Conservation (phyloP, 2,797 vertebrate genomes). For the Hydrophis major region DNA sequence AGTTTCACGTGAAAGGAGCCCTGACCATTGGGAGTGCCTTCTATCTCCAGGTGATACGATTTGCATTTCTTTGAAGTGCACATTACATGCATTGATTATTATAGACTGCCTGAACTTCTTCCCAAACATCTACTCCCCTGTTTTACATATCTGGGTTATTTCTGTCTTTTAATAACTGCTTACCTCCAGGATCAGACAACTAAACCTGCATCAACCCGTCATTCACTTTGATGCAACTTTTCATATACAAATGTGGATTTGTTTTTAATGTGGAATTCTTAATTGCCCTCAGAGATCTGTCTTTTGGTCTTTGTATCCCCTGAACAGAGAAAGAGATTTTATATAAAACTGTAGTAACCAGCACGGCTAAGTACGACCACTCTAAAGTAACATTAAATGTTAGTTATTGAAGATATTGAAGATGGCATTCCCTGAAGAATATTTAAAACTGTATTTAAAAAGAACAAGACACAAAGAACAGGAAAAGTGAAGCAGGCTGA, state of each 20-base stretch:
- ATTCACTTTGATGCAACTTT: constrained; percentile 14
- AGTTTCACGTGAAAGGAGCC: neutral
- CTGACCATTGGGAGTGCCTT: neutral
- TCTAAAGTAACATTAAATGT: neutral
- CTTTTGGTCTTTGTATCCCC: neutral
- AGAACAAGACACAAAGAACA: neutral
- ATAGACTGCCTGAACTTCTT: neutral
- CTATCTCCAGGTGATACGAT: neutral
- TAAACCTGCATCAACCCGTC: neutral
- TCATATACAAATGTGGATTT: neutral
- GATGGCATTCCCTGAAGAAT: neutral
- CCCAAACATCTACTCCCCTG: neutral
- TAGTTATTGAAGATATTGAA: neutral
- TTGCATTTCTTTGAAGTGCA: neutral
- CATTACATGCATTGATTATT: neutral
- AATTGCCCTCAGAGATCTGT: neutral
- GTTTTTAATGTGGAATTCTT: neutral
- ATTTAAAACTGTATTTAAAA: neutral
- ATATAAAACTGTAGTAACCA: neutral
- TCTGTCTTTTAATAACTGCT: neutral
- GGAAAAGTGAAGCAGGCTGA: constrained; percentile 6
- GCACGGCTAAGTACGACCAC: neutral
- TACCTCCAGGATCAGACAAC: neutral
- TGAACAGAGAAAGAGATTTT: neutral
- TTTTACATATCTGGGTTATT: neutral